These are phyloP conservation scores for Borostomias antarcticus DNA, from an alignment of 2,797 vertebrate species.

Conservation along the genomic window DNA sequence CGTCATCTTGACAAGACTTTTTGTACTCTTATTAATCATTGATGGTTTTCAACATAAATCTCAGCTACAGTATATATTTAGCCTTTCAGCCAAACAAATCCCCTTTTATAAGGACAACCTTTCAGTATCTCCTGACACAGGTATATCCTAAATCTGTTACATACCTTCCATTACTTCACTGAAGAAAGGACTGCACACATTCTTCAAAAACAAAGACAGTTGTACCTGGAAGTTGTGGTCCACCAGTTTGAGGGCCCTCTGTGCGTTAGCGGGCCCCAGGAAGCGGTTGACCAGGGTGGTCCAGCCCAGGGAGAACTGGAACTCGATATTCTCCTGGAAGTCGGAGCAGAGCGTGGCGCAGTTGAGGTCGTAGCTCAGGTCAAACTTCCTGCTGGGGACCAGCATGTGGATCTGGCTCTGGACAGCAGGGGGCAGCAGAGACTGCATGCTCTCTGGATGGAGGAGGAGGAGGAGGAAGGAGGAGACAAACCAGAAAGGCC, in stretches of 20 bases:
- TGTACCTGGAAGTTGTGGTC: slow-evolving; percentile 86
- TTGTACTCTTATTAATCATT: too few species aligned
- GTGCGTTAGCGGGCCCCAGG: slow-evolving; percentile 87
- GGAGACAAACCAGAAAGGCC: not conserved
- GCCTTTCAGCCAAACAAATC: too few species aligned
- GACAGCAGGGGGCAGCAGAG: slow-evolving; percentile 84
- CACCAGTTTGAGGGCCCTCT: slow-evolving; percentile 82
- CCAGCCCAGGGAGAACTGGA: slow-evolving; percentile 95
- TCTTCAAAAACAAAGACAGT: too few species aligned
- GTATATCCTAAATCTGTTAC: too few species aligned
- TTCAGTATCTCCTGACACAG: too few species aligned
- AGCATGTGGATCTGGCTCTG: slow-evolving; percentile 86
- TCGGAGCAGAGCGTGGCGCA: slow-evolving; percentile 90
- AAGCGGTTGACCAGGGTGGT: slow-evolving; percentile 87
- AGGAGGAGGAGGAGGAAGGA: not conserved
- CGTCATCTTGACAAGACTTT: too few species aligned
- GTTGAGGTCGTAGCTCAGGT: slow-evolving; percentile 96
- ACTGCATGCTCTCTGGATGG: slow-evolving; percentile 86
- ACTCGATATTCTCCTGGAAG: slow-evolving; percentile 97
- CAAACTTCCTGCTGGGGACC: slow-evolving; percentile 89
- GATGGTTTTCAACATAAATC: too few species aligned
- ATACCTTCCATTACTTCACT: too few species aligned
- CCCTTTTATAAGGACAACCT: too few species aligned
- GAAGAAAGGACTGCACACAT: too few species aligned
- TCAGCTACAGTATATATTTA: too few species aligned